Percentiles rank a stretch among this genome's conserved stretches.
Conservation (phyloP, 2,888 invertebrate genomes). For the Nysson spinosus region DNA sequence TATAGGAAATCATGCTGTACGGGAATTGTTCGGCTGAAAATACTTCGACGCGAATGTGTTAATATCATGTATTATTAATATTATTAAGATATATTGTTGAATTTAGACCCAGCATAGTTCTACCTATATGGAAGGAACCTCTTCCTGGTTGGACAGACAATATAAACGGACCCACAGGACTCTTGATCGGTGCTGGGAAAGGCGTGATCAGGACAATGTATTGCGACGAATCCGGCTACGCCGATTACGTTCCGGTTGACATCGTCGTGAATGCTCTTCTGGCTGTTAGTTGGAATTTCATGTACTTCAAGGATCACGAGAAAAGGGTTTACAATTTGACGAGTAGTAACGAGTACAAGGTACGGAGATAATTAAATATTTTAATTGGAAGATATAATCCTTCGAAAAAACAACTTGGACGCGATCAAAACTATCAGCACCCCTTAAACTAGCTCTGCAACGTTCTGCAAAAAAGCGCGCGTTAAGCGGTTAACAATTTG, state of each 20-base stretch:
- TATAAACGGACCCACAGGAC: conserved; percentile 93
- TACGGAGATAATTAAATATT: conserved; percentile 65
- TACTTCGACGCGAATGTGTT: no score
- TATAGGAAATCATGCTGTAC: no score
- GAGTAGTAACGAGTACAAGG: conserved; percentile 88
- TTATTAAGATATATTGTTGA: not conserved
- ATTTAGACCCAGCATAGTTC: conserved; percentile 80
- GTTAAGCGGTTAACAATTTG: no score
- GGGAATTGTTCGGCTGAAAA: no score
- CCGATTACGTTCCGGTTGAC: conserved; percentile 90
- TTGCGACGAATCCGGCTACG: conserved; percentile 87
- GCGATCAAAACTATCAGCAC: no score
- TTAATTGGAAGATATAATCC: no score
- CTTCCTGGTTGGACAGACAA: conserved; percentile 95
- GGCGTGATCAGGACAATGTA: conserved; percentile 94
- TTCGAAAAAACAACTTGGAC: no score
- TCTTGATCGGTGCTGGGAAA: conserved; percentile 89
- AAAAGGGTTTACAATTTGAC: conserved; percentile 85
- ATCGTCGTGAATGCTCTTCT: conserved; percentile 88
- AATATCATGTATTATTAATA: no score
- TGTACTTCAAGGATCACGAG: conserved; percentile 78
- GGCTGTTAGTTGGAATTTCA: conserved; percentile 83
- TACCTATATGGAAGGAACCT: conserved; percentile 91
- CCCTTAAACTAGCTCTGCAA: no score
- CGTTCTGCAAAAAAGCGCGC: no score